These are phyloP conservation scores for Himalopsyche kuldschensis DNA, from an alignment of 2,888 invertebrate species.

Conservation along the genomic window DNA sequence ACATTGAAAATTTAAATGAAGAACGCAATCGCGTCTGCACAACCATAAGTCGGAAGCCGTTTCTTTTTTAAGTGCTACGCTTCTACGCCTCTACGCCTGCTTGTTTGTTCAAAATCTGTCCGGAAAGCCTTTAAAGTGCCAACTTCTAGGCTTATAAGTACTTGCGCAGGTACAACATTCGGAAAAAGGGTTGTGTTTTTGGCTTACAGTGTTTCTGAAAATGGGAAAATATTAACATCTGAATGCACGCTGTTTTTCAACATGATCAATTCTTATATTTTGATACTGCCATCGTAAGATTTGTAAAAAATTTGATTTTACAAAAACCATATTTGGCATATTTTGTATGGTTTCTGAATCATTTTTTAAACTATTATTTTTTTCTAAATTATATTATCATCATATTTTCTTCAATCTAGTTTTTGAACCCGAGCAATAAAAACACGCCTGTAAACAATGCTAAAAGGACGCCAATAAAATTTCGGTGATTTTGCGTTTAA, in stretches of 20 bases:
- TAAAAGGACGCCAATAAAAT: too few relatives aligned
- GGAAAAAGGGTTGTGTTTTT: neutral
- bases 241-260: neutral
- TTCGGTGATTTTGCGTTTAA: too few relatives aligned
- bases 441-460: too few relatives aligned
- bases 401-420: too few relatives aligned
- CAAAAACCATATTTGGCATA: too few relatives aligned
- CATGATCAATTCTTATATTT: too few relatives aligned
- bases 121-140: neutral
- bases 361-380: too few relatives aligned
- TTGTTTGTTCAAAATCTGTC: neutral
- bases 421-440: too few relatives aligned
- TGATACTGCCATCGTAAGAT: too few relatives aligned
- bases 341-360: too few relatives aligned
- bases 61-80: neutral
- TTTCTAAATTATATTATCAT: too few relatives aligned
- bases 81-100: neutral
- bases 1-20: neutral
- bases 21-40: neutral
- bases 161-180: neutral
- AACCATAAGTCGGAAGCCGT: neutral
- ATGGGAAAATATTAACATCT: neutral
- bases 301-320: too few relatives aligned
- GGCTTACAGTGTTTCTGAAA: neutral
- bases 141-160: neutral